Conservation (phyloP, 2,888 invertebrate genomes). For the Cantharis lateralis region DNA sequence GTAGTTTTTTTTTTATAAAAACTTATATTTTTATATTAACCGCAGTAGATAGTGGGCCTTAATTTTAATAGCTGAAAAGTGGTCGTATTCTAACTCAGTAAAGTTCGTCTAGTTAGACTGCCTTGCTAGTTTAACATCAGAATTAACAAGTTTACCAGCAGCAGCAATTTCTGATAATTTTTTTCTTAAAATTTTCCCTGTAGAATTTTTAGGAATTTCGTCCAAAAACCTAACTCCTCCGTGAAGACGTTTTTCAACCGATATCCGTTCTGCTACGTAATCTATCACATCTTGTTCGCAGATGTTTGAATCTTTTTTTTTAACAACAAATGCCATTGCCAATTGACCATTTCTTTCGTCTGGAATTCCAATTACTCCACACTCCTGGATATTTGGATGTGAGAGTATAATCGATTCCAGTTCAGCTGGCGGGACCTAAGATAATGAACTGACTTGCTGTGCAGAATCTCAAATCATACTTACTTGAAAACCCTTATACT, state of each 20-base stretch:
- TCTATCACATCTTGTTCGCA: conserved; percentile 54
- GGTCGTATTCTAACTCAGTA: too few species aligned
- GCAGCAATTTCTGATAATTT: conserved; percentile 38
- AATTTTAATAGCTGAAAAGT: too few species aligned
- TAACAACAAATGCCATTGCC: conserved; percentile 77
- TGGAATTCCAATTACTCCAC: conserved; percentile 80
- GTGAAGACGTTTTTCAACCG: conserved; percentile 72
- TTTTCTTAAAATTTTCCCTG: conserved; percentile 59
- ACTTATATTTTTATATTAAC: too few species aligned
- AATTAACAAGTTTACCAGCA: background rate
- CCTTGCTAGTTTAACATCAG: too few species aligned
- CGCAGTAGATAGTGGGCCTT: too few species aligned
- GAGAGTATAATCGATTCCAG: conserved; percentile 80
- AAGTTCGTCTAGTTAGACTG: too few species aligned
- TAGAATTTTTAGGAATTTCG: conserved; percentile 57
- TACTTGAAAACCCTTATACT: conserved; percentile 61
- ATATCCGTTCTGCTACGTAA: conserved; percentile 65
- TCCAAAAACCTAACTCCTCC: conserved; percentile 63
- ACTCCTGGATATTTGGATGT: conserved; percentile 74
- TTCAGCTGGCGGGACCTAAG: conserved; percentile 80
- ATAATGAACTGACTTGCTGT: background rate
- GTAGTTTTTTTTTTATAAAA: too few species aligned
- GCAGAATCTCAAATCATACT: background rate
- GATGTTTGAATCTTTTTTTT: conserved; percentile 59
- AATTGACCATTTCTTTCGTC: conserved; percentile 77